Percentiles rank a stretch among this genome's conserved stretches.
Conservation (phyloP, 2,797 vertebrate genomes). For the Mallotus villosus region DNA sequence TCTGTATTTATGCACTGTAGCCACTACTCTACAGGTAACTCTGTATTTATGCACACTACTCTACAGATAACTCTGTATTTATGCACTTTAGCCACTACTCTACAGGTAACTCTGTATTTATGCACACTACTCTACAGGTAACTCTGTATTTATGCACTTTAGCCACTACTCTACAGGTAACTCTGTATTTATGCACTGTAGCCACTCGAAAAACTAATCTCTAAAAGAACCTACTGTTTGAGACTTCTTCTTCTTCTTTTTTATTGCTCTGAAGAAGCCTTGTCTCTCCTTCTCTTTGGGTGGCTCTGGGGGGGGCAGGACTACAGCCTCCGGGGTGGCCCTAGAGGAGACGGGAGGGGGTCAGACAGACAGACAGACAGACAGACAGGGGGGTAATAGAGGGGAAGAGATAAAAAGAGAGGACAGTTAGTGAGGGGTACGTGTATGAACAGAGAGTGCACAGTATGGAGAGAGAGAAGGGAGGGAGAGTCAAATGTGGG, state of each 20-base stretch:
- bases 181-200: not conserved
- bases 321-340: constrained; percentile 90
- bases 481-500: too few species aligned
- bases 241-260: constrained; percentile 99
- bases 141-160: too few species aligned
- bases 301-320: constrained; percentile 90
- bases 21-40: too few species aligned
- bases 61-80: not conserved
- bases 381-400: too few species aligned
- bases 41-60: not conserved
- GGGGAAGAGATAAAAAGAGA: too few species aligned
- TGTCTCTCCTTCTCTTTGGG: constrained; percentile 97
- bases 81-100: not conserved
- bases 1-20: not conserved
- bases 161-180: too few species aligned
- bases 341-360: constrained; percentile 63
- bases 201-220: not conserved
- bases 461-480: too few species aligned
- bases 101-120: too few species aligned
- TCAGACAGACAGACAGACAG: not conserved
- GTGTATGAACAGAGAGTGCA: too few species aligned
- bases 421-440: too few species aligned
- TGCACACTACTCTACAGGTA: not conserved
- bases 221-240: constrained; percentile 85
- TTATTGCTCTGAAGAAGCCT: constrained; percentile 98